Base-by-base conservation (phyloP, 2,113 vertebrate genomes). In the Probosciger aterrimus region DNA sequence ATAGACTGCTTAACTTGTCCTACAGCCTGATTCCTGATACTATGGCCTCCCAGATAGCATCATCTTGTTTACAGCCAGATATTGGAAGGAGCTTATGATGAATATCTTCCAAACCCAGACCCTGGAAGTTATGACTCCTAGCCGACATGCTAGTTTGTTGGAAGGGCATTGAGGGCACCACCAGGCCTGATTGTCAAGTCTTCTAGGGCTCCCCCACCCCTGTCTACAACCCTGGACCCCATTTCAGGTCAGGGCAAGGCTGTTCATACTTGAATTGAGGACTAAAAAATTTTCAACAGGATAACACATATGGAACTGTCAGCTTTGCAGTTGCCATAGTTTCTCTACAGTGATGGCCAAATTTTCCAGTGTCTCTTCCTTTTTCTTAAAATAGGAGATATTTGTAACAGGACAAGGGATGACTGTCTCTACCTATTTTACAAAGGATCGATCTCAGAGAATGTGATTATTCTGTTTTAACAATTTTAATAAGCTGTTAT, bases 301-400 rank as follows among this genome's bases (percentile, higher is more conserved):
- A 17, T 52, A 60, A 53, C 12, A 30, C 16, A 27, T 17, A 47
- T 4, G 4, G 25, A 73, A 35, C 11, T 19, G 27, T 28, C 1
- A 1, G 9, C 14, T 63, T 57, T 68, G 22, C 11, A 16, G 82
- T 73, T 78, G 13, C 28, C 0, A 0, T 44, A 20, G 35, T 35
- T 52, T 28, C 4, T 60, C 9, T n/a, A 39, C 4, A 62, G 7
- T 44, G 52, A 46, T 55, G 12, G 59, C 3, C 7, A 2, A 70
- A 49, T 69, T 67, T 81, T 92, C 41, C 33, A 57, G 6, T 30
- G 7, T 85, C 15, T 53, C 35, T 47, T 62, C 14, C 5, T 76
- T 69, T 68, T 75, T 39, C 25, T 27, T 77, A n/a, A 71, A 37
- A 7, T 20, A 50, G 30, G 64, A 57, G 27, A 28, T n/a, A 78